phyloP scores from a whole-genome alignment of 2,888 invertebrate genomes.

The Proisotoma minuta region DNA sequence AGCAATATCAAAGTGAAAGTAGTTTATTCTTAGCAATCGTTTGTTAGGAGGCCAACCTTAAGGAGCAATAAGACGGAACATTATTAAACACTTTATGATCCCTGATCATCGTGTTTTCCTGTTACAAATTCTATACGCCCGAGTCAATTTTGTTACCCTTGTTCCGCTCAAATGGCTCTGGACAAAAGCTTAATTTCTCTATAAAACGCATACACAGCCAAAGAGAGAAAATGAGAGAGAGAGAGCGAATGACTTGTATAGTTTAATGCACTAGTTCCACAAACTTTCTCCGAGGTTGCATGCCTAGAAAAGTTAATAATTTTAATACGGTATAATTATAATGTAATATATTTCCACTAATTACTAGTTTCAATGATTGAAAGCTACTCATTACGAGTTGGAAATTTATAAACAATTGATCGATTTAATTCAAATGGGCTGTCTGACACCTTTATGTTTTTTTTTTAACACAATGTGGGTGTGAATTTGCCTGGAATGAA shows the following conservation, averaged over 20 bases:
- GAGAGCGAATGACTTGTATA: too few species aligned
- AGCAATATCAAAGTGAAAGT: not conserved
- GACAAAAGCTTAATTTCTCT: not conserved
- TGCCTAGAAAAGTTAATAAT: not conserved
- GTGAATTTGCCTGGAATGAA: too few species aligned
- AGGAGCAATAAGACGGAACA: slow-evolving; percentile 18
- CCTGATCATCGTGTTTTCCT: slow-evolving; percentile 18
- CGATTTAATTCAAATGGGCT: not conserved
- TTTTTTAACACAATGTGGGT: not conserved
- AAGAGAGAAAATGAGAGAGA: too few species aligned
- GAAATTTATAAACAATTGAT: slow-evolving; percentile 1
- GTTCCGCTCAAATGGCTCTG: not conserved
- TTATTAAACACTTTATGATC: slow-evolving; percentile 19
- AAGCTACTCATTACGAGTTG: slow-evolving; percentile 7
- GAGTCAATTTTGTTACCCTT: slow-evolving; percentile 10
- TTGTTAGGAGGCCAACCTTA: not conserved
- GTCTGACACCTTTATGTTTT: slow-evolving; percentile 7
- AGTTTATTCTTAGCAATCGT: not conserved
- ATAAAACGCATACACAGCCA: too few species aligned
- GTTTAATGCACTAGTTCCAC: too few species aligned
- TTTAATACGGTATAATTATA: slow-evolving; percentile 32
- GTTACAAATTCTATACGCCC: slow-evolving; percentile 11
- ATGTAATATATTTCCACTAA: slow-evolving; percentile 41
- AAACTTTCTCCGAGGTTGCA: slow-evolving; percentile 3
- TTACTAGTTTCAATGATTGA: slow-evolving; percentile 23